phyloP scores from a whole-genome alignment of 2,888 invertebrate species.

The Rhingia campestris region DNA sequence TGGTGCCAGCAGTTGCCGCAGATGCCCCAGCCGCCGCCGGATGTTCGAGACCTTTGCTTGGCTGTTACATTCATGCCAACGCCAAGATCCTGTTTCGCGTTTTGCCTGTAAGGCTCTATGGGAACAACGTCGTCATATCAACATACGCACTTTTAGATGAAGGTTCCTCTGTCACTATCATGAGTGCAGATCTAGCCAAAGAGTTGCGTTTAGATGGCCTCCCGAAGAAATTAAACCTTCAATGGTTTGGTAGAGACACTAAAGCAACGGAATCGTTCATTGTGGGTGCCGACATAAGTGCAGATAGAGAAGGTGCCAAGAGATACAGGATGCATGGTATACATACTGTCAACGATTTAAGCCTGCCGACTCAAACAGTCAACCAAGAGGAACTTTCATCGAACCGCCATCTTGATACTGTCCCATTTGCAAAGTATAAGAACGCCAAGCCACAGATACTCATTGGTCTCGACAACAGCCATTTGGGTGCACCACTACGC shows the following conservation, averaged over 20 bases:
- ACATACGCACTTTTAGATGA: slow-evolving; percentile 60
- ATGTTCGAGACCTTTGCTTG: slow-evolving; percentile 13
- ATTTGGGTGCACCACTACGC: slow-evolving; percentile 26
- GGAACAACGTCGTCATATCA: slow-evolving; percentile 19
- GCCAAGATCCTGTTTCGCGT: slow-evolving; percentile 50
- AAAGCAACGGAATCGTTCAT: slow-evolving; percentile 41
- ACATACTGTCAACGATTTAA: slow-evolving; percentile 47
- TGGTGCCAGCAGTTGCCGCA: neutral
- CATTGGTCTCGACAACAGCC: slow-evolving; percentile 21
- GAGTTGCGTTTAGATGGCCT: neutral
- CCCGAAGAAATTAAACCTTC: slow-evolving; percentile 49
- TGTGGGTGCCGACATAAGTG: slow-evolving; percentile 34
- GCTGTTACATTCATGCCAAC: slow-evolving; percentile 15
- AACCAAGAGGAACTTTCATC: slow-evolving; percentile 35
- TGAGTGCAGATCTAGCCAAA: slow-evolving; percentile 24
- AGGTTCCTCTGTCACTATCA: slow-evolving; percentile 54
- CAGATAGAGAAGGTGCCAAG: slow-evolving; percentile 19
- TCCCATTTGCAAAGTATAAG: slow-evolving; percentile 11
- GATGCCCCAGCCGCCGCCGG: neutral
- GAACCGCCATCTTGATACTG: slow-evolving; percentile 3
- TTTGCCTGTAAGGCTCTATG: slow-evolving; percentile 49
- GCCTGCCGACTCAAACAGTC: slow-evolving; percentile 55
- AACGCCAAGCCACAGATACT: slow-evolving; percentile 22
- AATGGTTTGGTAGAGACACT: slow-evolving; percentile 50
- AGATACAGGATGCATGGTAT: slow-evolving; percentile 28